Conservation (phyloP, 2,113 vertebrate species). For the Morone chrysops region DNA sequence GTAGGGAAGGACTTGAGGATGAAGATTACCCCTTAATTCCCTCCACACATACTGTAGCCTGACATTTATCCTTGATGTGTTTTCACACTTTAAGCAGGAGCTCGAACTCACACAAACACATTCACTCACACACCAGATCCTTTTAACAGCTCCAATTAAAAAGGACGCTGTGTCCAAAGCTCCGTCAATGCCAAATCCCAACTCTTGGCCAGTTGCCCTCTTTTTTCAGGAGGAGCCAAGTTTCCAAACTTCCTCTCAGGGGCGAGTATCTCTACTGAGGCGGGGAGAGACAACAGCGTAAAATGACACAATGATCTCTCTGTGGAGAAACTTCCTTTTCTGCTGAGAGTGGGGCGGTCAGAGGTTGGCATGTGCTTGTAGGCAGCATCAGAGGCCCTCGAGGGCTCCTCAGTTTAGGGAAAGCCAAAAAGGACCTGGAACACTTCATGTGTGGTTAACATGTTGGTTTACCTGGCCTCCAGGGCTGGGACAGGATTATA, state of each 20-base stretch:
- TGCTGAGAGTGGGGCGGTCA: neutral
- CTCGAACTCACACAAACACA: conserved; percentile 44
- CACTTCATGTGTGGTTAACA: neutral
- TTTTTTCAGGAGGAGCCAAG: conserved; percentile 43
- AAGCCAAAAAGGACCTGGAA: neutral
- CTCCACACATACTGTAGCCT: conserved; percentile 45
- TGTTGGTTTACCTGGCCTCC: neutral
- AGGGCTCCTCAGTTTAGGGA: neutral
- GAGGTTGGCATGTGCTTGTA: neutral
- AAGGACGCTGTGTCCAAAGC: conserved; percentile 34
- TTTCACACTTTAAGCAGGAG: conserved; percentile 60
- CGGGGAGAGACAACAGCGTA: neutral
- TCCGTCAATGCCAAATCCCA: conserved; percentile 43
- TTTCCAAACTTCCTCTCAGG: conserved; percentile 34
- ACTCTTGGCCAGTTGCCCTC: conserved; percentile 36
- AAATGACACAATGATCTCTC: neutral
- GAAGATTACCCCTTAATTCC: conserved; percentile 71
- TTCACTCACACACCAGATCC: conserved; percentile 33
- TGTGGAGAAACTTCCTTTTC: neutral
- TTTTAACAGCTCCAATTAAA: conserved; percentile 66
- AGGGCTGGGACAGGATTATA: neutral
- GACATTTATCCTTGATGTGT: conserved; percentile 71
- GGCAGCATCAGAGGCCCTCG: too few species aligned
- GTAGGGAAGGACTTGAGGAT: conserved; percentile 41
- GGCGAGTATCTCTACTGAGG: neutral